Evolutionary conservation across 2,797 vertebrate genomes (phyloP), one percentile per base, ranked within the genome.

Genomic region (Ataeniobius toweri): DNA sequence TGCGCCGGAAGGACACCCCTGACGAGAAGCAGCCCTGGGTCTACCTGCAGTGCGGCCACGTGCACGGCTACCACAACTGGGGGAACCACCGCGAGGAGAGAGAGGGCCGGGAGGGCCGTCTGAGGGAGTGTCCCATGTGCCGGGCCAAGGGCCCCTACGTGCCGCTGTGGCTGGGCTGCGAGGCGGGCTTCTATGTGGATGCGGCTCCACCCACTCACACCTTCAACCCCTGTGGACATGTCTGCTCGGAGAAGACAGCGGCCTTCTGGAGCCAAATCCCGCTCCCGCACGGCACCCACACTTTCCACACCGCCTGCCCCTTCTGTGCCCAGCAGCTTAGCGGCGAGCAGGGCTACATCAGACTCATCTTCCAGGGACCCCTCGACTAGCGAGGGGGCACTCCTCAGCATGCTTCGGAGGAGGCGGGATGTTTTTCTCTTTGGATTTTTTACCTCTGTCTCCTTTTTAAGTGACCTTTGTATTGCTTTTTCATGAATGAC

Each of bases 21-120:
- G 98, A 99, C 0, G 98, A 99, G 82, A 99, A 99, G 94, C 98
- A 99, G 89, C 98, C 98, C 0, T 99, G 98, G 98, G 98, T 97
- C 5, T 99, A 99, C 92, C 96, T 99, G 80, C 97, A 94, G 91
- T 99, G 98, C 0, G 98, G 98, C 88, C 98, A 99, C 1, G 98
- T 99, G 73, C 98, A 99, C 1, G 98, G 98, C 79, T 99, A 97
- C 91, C 98, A 99, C 94, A 96, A 98, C 92, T 99, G 98, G 98
- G 98, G 98, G 61, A 97, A 97, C 94, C 97, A 96, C 72, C 91
- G 91, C 26, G 92, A 93, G 85, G 93, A 94, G 80, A 63, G 91
- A 67, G 91, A 94, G 72, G 91, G 95, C 92, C 93, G 96, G 53
- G 97, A 97, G 46, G 96, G 96, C 78, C 96, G 97, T 39, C 96